Percentiles rank a stretch among this genome's conserved stretches.
Evolutionary conservation across 2,888 invertebrate genomes (phyloP).

Genomic region (Melanotus villosus): DNA sequence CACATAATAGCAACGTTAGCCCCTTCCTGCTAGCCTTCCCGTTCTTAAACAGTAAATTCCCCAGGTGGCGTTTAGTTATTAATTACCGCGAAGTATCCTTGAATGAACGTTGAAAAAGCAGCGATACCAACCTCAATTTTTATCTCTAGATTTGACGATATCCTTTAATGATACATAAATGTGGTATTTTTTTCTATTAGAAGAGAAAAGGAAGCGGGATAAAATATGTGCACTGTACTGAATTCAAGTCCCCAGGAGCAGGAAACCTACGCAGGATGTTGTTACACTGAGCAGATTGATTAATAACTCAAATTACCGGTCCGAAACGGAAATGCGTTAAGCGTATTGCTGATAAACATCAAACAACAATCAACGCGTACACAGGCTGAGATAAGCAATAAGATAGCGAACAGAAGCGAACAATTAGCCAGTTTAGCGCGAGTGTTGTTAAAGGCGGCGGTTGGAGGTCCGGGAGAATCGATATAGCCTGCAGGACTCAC

Average conservation of each 20-base stretch:
- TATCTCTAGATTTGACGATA: not conserved
- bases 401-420: slow-evolving; percentile 31
- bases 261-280: slow-evolving; percentile 25
- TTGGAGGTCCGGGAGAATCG: slow-evolving; percentile 48
- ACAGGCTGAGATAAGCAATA: slow-evolving; percentile 29
- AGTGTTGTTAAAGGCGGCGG: slow-evolving; percentile 34
- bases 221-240: not conserved
- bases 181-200: not conserved
- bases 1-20: not conserved
- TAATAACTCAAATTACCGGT: slow-evolving; percentile 23
- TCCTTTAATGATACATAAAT: not conserved
- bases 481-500: slow-evolving; percentile 54
- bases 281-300: slow-evolving; percentile 18
- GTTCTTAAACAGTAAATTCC: slow-evolving; percentile 35
- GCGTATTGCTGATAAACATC: slow-evolving; percentile 27
- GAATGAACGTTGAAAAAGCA: slow-evolving; percentile 34
- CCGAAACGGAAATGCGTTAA: slow-evolving; percentile 22
- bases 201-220: not conserved
- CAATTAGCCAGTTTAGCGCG: slow-evolving; percentile 41
- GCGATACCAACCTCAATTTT: slow-evolving; percentile 25
- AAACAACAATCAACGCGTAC: slow-evolving; percentile 36
- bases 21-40: slow-evolving; percentile 9
- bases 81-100: slow-evolving; percentile 39
- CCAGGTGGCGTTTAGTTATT: slow-evolving; percentile 38
- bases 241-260: slow-evolving; percentile 4